These are phyloP conservation scores for Virgularia gustaviana DNA, from an alignment of 92 coral and sea anemone genomes.

Conservation along the genomic window DNA sequence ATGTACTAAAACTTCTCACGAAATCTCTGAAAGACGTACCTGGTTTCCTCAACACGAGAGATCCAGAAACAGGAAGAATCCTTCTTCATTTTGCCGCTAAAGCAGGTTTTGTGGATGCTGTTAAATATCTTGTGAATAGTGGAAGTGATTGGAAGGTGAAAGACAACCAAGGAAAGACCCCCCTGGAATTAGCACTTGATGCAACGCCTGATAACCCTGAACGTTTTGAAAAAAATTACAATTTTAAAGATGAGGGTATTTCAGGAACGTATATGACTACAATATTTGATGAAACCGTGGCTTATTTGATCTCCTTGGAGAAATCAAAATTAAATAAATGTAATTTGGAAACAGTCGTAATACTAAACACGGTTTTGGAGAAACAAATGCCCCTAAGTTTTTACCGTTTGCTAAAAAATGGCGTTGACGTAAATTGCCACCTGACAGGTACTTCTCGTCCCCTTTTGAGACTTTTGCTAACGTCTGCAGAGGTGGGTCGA, in stretches of 20 bases:
- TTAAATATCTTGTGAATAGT: constrained; percentile 28
- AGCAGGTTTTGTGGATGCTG: constrained; percentile 52
- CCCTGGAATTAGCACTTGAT: constrained; percentile 43
- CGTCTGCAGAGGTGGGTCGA: no score
- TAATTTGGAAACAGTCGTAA: background rate
- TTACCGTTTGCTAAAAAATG: constrained; percentile 10
- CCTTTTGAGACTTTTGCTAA: constrained; percentile 6
- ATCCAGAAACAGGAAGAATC: constrained; percentile 52
- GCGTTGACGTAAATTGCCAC: constrained; percentile 15
- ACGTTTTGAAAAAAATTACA: no score
- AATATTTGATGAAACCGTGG: constrained; percentile 6
- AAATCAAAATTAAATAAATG: background rate
- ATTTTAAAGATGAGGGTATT: background rate
- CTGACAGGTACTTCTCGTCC: background rate
- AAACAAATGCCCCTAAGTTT: constrained; percentile 23
- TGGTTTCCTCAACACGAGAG: background rate
- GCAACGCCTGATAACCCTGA: background rate
- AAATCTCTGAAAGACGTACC: background rate
- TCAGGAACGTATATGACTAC: constrained; percentile 1
- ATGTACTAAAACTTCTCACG: constrained; percentile 11
- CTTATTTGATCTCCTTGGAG: background rate
- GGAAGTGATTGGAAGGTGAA: constrained; percentile 14
- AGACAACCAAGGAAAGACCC: constrained; percentile 43
- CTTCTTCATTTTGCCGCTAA: constrained; percentile 58
- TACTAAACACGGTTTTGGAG: background rate